Evolutionary conservation across 2,113 vertebrate species (phyloP).

Genomic region (Microcebus ravelobensis): DNA sequence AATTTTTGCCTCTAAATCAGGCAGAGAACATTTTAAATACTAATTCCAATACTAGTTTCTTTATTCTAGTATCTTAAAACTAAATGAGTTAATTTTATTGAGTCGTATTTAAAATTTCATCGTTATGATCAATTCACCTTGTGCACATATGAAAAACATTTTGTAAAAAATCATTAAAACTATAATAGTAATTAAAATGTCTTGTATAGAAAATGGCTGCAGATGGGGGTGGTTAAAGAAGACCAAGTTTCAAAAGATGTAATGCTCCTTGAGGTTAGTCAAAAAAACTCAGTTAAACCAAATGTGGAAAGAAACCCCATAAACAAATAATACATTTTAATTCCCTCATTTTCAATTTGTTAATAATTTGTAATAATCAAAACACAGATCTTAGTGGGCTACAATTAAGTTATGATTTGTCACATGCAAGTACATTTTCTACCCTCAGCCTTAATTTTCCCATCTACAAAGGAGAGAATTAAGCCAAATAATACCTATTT

Average conservation of each 20-base stretch:
- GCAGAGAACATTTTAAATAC: conserved; percentile 44
- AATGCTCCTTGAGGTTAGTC: conserved; percentile 32
- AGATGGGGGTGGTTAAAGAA: neutral
- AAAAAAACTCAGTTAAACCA: conserved; percentile 44
- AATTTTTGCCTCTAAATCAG: conserved; percentile 5
- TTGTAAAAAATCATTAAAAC: conserved; percentile 39
- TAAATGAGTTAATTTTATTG: conserved; percentile 39
- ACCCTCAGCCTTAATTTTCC: conserved; percentile 24
- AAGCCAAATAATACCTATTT: neutral
- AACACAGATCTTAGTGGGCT: conserved; percentile 6
- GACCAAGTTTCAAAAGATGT: conserved; percentile 39
- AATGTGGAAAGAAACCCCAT: neutral
- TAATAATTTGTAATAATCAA: conserved; percentile 68
- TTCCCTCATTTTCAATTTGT: conserved; percentile 62
- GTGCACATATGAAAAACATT: conserved; percentile 17
- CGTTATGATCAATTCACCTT: conserved; percentile 20
- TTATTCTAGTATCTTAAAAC: conserved; percentile 20
- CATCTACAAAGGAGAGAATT: neutral
- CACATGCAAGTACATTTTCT: conserved; percentile 25
- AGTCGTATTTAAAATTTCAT: conserved; percentile 54
- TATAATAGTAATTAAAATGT: conserved; percentile 49
- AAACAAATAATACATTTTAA: conserved; percentile 45
- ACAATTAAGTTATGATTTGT: conserved; percentile 28
- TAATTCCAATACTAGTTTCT: conserved; percentile 19
- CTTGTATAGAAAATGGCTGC: conserved; percentile 34